phyloP scores from a whole-genome alignment of 2,888 invertebrate species.

The Mimachlamys varia region DNA sequence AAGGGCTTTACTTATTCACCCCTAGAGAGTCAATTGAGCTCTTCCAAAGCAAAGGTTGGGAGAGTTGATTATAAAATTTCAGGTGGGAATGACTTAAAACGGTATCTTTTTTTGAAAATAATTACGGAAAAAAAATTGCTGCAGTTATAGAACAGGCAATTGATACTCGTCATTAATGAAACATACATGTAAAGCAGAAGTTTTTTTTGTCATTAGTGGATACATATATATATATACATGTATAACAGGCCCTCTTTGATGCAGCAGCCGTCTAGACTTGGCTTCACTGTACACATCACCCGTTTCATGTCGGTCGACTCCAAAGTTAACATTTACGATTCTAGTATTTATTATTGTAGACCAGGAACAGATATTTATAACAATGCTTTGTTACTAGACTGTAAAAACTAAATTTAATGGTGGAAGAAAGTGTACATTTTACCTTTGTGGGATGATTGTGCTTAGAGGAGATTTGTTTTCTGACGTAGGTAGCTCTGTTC shows the following conservation, averaged over 20 bases:
- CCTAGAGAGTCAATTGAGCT: no score
- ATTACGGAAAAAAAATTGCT: neutral
- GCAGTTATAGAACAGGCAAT: neutral
- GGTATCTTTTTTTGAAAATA: neutral
- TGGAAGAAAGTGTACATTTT: neutral
- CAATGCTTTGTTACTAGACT: neutral
- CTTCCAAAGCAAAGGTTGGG: no score
- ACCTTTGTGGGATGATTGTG: neutral
- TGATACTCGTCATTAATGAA: neutral
- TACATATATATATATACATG: neutral
- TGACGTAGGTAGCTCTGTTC: neutral
- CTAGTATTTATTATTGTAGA: neutral
- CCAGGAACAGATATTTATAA: constrained; percentile 13
- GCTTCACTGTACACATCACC: neutral
- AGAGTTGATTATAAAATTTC: no score
- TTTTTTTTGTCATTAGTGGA: neutral
- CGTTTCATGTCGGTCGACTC: neutral
- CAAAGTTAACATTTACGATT: neutral
- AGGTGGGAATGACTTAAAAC: no score
- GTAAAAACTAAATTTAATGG: neutral
- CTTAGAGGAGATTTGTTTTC: neutral
- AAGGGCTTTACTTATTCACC: no score
- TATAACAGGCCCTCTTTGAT: neutral
- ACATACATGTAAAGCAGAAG: neutral
- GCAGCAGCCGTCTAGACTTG: neutral